These are phyloP conservation scores for Festucalex cinctus DNA, from an alignment of 2,113 vertebrate genomes.

Conservation along the genomic window DNA sequence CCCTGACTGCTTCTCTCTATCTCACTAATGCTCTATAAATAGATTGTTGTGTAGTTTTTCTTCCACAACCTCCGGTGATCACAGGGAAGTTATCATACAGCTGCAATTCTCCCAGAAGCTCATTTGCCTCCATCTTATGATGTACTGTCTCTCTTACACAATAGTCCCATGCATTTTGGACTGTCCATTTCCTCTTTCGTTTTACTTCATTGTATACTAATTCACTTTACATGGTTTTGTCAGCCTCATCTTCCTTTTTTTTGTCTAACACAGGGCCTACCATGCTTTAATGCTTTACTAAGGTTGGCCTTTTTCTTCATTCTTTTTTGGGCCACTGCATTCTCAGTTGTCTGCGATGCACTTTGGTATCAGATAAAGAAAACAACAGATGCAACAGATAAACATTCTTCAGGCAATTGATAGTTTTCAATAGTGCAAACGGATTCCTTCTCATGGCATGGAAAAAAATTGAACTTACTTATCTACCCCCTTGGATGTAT, in stretches of 20 bases:
- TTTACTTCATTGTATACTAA: too few relatives aligned
- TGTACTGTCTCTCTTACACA: not conserved
- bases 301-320: not conserved
- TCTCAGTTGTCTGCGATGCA: not conserved
- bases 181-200: not conserved
- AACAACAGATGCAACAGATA: constrained; percentile 1
- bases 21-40: constrained; percentile 11
- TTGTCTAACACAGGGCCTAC: too few relatives aligned
- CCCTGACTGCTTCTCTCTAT: constrained; percentile 1
- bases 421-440: constrained; percentile 13
- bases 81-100: constrained; percentile 1
- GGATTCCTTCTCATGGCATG: constrained; percentile 37
- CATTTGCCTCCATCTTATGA: not conserved
- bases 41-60: constrained; percentile 4
- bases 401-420: not conserved
- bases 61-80: constrained; percentile 8
- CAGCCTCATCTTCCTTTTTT: not conserved
- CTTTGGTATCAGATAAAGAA: not conserved
- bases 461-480: constrained; percentile 45
- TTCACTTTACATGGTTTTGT: not conserved
- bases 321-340: not conserved
- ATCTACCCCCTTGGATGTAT: constrained; percentile 54
- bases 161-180: not conserved
- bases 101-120: constrained; percentile 3
- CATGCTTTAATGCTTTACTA: not conserved